These are phyloP conservation scores for Drosophila picticornis DNA, from an alignment of 2,888 invertebrate genomes.

Conservation along the genomic window DNA sequence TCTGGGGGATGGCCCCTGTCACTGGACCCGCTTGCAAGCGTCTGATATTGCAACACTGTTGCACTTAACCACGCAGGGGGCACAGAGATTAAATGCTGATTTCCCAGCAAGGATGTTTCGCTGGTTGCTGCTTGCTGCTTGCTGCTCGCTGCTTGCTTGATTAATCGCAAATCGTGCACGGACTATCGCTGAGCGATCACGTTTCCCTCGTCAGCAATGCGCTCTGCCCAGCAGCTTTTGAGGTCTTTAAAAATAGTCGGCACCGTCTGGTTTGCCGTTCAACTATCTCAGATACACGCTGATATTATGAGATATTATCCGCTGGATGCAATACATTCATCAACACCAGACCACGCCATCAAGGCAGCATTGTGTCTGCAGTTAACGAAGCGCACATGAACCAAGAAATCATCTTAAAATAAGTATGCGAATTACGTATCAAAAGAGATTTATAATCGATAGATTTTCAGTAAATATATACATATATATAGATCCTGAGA, in stretches of 20 bases:
- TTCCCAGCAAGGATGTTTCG: constrained; percentile 67
- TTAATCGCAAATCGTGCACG: constrained; percentile 80
- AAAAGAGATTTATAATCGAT: background rate
- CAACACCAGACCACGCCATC: constrained; percentile 22
- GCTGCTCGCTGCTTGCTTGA: constrained; percentile 44
- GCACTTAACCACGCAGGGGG: constrained; percentile 18
- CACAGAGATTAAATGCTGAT: constrained; percentile 71
- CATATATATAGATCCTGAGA: background rate
- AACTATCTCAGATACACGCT: constrained; percentile 32
- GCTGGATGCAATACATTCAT: constrained; percentile 7
- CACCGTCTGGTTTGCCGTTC: constrained; percentile 28
- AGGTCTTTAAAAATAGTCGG: constrained; percentile 55
- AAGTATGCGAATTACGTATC: background rate
- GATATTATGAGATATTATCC: constrained; percentile 33
- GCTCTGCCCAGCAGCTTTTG: constrained; percentile 32
- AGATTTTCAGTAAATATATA: background rate
- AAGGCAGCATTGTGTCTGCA: constrained; percentile 4
- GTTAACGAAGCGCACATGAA: background rate
- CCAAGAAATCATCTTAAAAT: background rate
- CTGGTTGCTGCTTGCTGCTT: constrained; percentile 12
- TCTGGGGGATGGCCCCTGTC: constrained; percentile 1
- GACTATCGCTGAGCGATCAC: constrained; percentile 74
- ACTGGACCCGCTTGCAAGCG: constrained; percentile 2
- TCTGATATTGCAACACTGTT: constrained; percentile 49
- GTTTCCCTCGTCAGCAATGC: constrained; percentile 59